phyloP scores from a whole-genome alignment of 1,140 invertebrate species.

The Cardiocondyla obscurior region DNA sequence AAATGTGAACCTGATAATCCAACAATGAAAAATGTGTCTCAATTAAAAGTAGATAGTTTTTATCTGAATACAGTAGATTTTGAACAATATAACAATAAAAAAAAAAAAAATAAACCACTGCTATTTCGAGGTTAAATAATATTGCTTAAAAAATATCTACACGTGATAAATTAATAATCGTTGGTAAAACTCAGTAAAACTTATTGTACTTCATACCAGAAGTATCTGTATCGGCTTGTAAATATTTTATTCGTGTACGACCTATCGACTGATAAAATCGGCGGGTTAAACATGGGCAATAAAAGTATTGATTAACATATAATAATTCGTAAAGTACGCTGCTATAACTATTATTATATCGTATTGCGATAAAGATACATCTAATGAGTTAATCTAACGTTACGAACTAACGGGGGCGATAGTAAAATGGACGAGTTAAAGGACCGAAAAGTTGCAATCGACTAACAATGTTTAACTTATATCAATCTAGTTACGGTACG shows the following conservation, averaged over 20 bases:
- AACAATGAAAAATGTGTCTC: constrained; percentile 20
- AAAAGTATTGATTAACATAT: constrained; percentile 29
- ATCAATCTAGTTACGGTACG: constrained; percentile 7
- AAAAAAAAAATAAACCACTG: background rate
- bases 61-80: background rate
- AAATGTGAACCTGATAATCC: constrained; percentile 3
- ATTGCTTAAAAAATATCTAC: constrained; percentile 38
- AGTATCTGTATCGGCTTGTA: background rate
- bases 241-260: background rate
- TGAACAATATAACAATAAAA: background rate
- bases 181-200: background rate
- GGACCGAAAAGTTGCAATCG: background rate
- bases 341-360: constrained; percentile 22
- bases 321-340: background rate
- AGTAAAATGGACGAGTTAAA: constrained; percentile 22
- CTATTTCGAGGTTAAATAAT: constrained; percentile 8
- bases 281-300: background rate
- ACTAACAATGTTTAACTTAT: background rate
- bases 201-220: background rate
- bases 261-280: background rate
- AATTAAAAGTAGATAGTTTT: constrained; percentile 3
- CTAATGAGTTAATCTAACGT: constrained; percentile 30
- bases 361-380: constrained; percentile 28
- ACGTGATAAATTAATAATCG: constrained; percentile 14
- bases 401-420: constrained; percentile 10